A percentile compares a stretch with the other conserved stretches of the same genome.
phyloP scores from a whole-genome alignment of 2,797 vertebrate species.

The Lepidocolaptes lacrymiger region DNA sequence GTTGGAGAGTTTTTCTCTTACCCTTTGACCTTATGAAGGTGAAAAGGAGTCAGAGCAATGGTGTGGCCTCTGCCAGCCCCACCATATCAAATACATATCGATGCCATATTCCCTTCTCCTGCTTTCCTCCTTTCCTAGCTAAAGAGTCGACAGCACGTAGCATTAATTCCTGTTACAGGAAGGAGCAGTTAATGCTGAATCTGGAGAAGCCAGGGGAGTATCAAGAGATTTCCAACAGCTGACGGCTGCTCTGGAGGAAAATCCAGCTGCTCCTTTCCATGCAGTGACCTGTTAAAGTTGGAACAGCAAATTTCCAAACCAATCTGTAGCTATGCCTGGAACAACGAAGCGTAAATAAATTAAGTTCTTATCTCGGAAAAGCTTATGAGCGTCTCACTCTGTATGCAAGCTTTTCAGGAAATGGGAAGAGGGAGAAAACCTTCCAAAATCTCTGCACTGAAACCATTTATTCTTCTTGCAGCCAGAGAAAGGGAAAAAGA shows the following conservation, averaged over 20 bases:
- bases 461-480: not conserved
- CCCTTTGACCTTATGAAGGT: not conserved
- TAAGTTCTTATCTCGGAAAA: slow-evolving; percentile 55
- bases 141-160: not conserved
- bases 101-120: not conserved
- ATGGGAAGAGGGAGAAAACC: not conserved
- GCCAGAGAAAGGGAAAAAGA: not conserved
- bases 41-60: not conserved
- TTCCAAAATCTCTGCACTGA: slow-evolving; percentile 27
- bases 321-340: slow-evolving; percentile 37
- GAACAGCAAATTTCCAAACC: slow-evolving; percentile 49
- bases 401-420: slow-evolving; percentile 49
- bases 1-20: not conserved
- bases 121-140: not conserved
- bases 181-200: slow-evolving; percentile 42
- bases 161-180: slow-evolving; percentile 43
- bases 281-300: slow-evolving; percentile 51
- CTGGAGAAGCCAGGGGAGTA: slow-evolving; percentile 51
- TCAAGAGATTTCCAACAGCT: slow-evolving; percentile 65
- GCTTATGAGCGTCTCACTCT: slow-evolving; percentile 18
- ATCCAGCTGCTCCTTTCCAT: slow-evolving; percentile 63
- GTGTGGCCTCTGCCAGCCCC: not conserved
- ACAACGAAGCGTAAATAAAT: slow-evolving; percentile 49
- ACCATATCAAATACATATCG: not conserved
- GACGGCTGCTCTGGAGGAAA: slow-evolving; percentile 50